These are phyloP conservation scores for Galagoides demidoff DNA, from an alignment of 2,797 vertebrate genomes.

Conservation along the genomic window DNA sequence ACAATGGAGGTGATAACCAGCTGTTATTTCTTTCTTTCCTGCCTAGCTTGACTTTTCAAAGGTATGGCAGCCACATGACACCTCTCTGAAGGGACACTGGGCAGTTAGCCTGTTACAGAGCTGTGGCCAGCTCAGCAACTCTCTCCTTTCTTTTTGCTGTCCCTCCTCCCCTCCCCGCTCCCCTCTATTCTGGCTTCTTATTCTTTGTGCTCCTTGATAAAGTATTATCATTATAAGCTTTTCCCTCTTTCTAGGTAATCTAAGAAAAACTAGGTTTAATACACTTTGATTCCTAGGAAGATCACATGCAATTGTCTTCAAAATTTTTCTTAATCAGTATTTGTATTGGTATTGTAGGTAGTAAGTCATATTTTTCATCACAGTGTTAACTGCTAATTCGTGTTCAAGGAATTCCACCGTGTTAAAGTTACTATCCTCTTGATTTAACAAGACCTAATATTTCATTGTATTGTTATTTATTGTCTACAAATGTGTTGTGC, in stretches of 20 bases:
- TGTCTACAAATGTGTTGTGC: background rate
- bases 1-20: background rate
- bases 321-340: background rate
- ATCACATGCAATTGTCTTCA: background rate
- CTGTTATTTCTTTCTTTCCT: background rate
- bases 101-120: background rate
- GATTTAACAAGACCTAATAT: background rate
- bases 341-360: background rate
- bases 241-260: background rate
- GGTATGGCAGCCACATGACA: background rate
- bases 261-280: background rate
- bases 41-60: background rate
- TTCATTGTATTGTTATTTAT: background rate
- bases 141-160: background rate
- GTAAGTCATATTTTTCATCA: background rate
- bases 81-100: background rate
- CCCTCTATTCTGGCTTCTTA: background rate
- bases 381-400: background rate
- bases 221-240: background rate
- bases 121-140: background rate
- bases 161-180: fast-evolving
- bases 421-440: slow-evolving; percentile 9
- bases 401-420: background rate
- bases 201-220: background rate
- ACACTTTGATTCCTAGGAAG: background rate